These are phyloP conservation scores for Microplitis manilae DNA, from an alignment of 2,888 invertebrate genomes.

Conservation along the genomic window DNA sequence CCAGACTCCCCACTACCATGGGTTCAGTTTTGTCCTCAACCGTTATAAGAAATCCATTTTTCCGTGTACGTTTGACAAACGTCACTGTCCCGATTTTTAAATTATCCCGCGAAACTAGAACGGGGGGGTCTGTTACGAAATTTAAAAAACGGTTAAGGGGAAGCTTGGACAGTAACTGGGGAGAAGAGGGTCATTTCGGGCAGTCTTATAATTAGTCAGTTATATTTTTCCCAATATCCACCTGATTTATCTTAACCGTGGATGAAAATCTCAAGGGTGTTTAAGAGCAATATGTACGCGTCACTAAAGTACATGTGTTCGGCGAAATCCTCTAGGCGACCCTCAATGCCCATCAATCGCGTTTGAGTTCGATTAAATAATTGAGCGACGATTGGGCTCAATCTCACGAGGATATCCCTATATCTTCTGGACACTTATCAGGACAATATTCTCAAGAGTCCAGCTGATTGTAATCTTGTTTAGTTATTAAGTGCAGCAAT, in stretches of 20 bases:
- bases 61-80: too few species aligned
- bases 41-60: too few species aligned
- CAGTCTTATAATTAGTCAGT: too few species aligned
- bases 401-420: constrained; percentile 4
- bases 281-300: constrained; percentile 2
- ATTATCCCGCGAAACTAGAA: too few species aligned
- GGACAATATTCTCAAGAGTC: constrained; percentile 29
- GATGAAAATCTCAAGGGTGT: constrained; percentile 14
- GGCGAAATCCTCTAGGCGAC: constrained; percentile 31
- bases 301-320: constrained; percentile 39
- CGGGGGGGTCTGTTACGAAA: too few species aligned
- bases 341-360: constrained; percentile 39
- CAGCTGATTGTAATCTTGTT: neutral
- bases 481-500: neutral
- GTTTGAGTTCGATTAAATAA: constrained; percentile 38
- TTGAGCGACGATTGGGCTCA: constrained; percentile 31
- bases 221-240: neutral
- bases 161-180: too few species aligned
- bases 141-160: too few species aligned
- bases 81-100: too few species aligned
- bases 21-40: too few species aligned
- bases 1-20: too few species aligned
- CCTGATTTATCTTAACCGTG: neutral
- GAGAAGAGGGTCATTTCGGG: too few species aligned
- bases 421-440: constrained; percentile 32